Evolutionary conservation across 2,797 vertebrate genomes (phyloP).

Genomic region (Onychomys leucogaster): DNA sequence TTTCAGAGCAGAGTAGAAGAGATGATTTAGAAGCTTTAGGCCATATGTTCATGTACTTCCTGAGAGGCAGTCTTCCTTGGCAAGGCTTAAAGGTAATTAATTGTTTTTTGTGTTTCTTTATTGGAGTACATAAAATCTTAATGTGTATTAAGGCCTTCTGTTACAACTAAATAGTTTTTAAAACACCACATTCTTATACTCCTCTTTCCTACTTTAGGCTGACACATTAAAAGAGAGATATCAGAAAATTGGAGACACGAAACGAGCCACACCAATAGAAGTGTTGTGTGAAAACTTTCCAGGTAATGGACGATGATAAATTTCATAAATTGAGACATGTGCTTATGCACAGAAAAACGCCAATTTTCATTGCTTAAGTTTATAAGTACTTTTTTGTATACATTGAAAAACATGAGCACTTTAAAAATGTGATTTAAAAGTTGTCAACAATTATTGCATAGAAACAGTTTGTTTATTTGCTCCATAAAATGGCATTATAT

Average conservation of each 20-base stretch:
- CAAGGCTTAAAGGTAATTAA: slow-evolving; percentile 98
- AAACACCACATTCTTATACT: slow-evolving; percentile 1
- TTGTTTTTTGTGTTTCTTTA: slow-evolving; percentile 55
- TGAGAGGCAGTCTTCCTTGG: slow-evolving; percentile 99
- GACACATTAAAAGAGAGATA: slow-evolving; percentile 99
- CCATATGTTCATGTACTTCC: slow-evolving; percentile 99
- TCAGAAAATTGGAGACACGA: slow-evolving; percentile 99
- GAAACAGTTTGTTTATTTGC: not conserved
- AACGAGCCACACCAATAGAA: slow-evolving; percentile 98
- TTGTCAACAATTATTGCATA: slow-evolving; percentile 27
- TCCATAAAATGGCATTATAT: slow-evolving; percentile 22
- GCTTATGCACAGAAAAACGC: not conserved
- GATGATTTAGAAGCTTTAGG: slow-evolving; percentile 99
- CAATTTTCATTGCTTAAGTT: slow-evolving; percentile 42
- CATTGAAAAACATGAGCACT: not conserved
- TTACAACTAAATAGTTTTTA: slow-evolving; percentile 44
- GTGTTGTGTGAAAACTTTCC: slow-evolving; percentile 99
- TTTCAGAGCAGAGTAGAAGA: slow-evolving; percentile 97
- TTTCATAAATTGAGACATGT: not conserved
- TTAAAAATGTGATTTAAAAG: slow-evolving; percentile 40
- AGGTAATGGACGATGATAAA: slow-evolving; percentile 88
- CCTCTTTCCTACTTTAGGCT: slow-evolving; percentile 89
- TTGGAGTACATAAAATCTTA: slow-evolving; percentile 37
- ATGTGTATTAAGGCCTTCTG: not conserved
- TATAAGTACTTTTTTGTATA: slow-evolving; percentile 34